phyloP scores from a whole-genome alignment of 2,113 vertebrate genomes.

The Polypterus senegalus region DNA sequence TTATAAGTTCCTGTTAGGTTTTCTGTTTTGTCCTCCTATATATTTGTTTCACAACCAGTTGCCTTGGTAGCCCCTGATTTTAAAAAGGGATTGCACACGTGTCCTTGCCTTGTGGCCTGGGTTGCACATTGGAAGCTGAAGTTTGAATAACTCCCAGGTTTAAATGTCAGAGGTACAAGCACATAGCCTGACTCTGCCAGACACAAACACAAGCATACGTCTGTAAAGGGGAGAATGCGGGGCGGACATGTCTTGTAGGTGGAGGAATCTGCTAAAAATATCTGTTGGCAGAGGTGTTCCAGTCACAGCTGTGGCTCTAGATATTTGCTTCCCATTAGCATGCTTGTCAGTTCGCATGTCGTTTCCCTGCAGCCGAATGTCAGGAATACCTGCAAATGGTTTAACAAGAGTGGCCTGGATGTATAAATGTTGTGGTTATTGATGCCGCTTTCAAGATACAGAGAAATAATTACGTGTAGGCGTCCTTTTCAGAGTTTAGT shows the following conservation, averaged over 20 bases:
- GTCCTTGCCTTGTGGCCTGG: too few relatives aligned
- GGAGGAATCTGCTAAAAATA: constrained; percentile 8
- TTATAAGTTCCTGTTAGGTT: too few relatives aligned
- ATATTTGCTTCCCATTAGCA: background rate
- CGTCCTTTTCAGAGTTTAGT: too few relatives aligned
- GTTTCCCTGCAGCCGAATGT: background rate
- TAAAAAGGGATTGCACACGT: too few relatives aligned
- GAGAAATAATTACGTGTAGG: background rate
- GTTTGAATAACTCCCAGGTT: background rate
- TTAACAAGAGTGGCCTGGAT: too few relatives aligned
- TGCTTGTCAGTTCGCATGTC: background rate
- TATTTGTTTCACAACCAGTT: too few relatives aligned
- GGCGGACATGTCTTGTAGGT: background rate
- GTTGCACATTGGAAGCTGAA: background rate
- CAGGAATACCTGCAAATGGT: too few relatives aligned
- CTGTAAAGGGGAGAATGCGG: background rate
- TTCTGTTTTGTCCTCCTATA: too few relatives aligned
- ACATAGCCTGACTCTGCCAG: constrained; percentile 1
- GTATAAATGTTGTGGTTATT: background rate
- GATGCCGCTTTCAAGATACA: background rate
- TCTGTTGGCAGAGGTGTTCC: constrained; percentile 4
- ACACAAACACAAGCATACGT: background rate
- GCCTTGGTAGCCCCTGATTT: too few relatives aligned
- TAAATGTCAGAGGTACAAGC: constrained; percentile 17
- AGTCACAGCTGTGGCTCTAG: constrained; percentile 1